These are phyloP conservation scores for Coryphaenoides rupestris DNA, from an alignment of 2,113 vertebrate species.

Conservation along the genomic window DNA sequence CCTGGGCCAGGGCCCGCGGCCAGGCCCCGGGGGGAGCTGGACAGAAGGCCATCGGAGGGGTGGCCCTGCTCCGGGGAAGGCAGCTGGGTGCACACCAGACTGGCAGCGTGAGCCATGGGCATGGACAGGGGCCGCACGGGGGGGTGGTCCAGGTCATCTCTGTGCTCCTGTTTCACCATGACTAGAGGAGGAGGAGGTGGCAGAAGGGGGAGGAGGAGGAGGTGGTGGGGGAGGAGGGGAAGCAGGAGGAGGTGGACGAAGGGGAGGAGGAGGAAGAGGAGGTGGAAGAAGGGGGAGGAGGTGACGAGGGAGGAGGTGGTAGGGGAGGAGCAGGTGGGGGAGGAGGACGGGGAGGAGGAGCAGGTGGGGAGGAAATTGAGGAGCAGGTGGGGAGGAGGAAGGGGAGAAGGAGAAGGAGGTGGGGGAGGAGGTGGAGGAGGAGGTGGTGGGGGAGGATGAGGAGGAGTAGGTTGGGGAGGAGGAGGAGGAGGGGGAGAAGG, in stretches of 20 bases:
- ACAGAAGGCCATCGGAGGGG: slow-evolving; percentile 80
- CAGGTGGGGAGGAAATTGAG: too few relatives aligned
- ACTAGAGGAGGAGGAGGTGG: slow-evolving; percentile 68
- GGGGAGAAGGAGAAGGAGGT: slow-evolving; percentile 26
- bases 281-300: slow-evolving; percentile 16
- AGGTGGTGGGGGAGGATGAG: slow-evolving; percentile 11
- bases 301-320: slow-evolving; percentile 25
- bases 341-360: too few relatives aligned
- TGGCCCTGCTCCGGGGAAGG: slow-evolving; percentile 86
- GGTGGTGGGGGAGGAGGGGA: slow-evolving; percentile 25
- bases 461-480: too few relatives aligned
- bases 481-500: too few relatives aligned
- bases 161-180: slow-evolving; percentile 91
- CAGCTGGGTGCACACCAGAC: slow-evolving; percentile 78
- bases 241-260: slow-evolving; percentile 15
- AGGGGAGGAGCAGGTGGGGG: slow-evolving; percentile 14
- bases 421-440: slow-evolving; percentile 52
- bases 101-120: slow-evolving; percentile 75
- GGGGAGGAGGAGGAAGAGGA: slow-evolving; percentile 31
- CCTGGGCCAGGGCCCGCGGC: slow-evolving; percentile 82
- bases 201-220: slow-evolving; percentile 19
- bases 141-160: slow-evolving; percentile 87
- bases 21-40: slow-evolving; percentile 81
- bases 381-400: too few relatives aligned
- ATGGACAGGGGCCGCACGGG: slow-evolving; percentile 75